Base-by-base conservation (phyloP, 2,888 invertebrate genomes). In the Epistrophe grossulariae region DNA sequence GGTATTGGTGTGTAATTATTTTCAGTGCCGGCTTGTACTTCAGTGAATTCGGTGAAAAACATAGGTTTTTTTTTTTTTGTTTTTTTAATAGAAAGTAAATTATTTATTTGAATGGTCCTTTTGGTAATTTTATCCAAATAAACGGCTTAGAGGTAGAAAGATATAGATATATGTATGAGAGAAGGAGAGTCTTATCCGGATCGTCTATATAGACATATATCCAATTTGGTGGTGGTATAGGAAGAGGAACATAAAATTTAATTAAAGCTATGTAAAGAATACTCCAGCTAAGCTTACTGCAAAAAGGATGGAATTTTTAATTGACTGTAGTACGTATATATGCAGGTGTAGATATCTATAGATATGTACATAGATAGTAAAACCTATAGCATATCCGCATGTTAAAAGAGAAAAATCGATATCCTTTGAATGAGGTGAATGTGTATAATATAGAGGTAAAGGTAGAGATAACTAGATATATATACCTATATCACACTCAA, bases 191-290 rank as follows among this genome's bases (percentile, higher is more conserved):
- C 9, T 40, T 19, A 60, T 38, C 60, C 8, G 28, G 31, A 66
- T 62, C 5, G 66, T 35, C 31, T 66, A 6, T 48, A 66, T 66
- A n/a, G n/a, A n/a, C 24, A 7, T 66, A 6, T 48, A 66, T 66
- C 31, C 31, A 48, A 66, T 66, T 66, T 50, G 35, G 6, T 17
- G 13, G 52, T 52, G 15, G 24, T 24, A 24, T 24, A 24, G 38
- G 17, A 19, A 40, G 68, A 28, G 48, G 28, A 48, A 62, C 35
- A 35, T n/a, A 24, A 62, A 79, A 79, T 62, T 70, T 71, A 79
- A 79, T 79, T 79, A 79, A 79, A 71, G 52, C 60, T 71, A 55
- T 71, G 50, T 45, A 71, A 78, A 78, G 31, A 62, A 71, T 70
- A 71, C 71, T 8, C 43, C 4, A 59, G 50, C 50, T 43, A 31